Evolutionary conservation across 2,113 vertebrate species (phyloP), one percentile per base, ranked within the genome.

Genomic region (Notothenia rossii): DNA sequence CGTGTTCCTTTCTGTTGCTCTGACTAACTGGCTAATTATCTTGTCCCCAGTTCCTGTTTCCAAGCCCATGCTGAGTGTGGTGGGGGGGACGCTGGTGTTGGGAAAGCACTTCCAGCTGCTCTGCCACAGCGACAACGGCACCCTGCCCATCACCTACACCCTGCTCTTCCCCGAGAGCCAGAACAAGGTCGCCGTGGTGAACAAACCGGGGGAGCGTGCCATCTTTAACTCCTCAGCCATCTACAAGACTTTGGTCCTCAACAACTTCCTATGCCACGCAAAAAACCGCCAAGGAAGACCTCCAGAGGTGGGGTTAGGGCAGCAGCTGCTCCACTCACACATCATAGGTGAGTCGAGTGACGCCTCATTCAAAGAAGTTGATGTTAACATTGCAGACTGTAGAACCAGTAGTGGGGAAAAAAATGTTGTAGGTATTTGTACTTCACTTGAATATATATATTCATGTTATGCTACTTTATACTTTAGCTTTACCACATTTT

Each of bases 131-230:
- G 22, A 89, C 2, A 75, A 0, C 0, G 94, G 94, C 67, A 90
- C 88, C 2, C 80, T 93, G 54, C 94, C 94, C 64, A 93, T 94
- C 67, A 14, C 0, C 0, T 94, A 93, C 83, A 85, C 36, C n/a
- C 76, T 95, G n/a, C 2, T 58, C 4, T 20, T 55, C 29, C 82
- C 64, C 0, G 1, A 0, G 0, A 10, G 0, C 6, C 0, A 0
- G 12, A 0, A 0, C 0, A 0, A 71, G 3, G 1, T 0, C 7
- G 67, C 0, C 20, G n/a, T 46, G 1, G 75, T 85, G 69, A 79
- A 4, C 49, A 62, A 14, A 1, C 72, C 49, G 0, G 70, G 29
- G 25, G 72, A 89, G 45, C 10, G 1, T 18, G 93, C 91, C 58
- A 14, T 92, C 64, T 95, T 95, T 63, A 89, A 88, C 76, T 22